Evolutionary conservation across 2,888 invertebrate species (phyloP).

Genomic region (Perizoma flavofasciatum): DNA sequence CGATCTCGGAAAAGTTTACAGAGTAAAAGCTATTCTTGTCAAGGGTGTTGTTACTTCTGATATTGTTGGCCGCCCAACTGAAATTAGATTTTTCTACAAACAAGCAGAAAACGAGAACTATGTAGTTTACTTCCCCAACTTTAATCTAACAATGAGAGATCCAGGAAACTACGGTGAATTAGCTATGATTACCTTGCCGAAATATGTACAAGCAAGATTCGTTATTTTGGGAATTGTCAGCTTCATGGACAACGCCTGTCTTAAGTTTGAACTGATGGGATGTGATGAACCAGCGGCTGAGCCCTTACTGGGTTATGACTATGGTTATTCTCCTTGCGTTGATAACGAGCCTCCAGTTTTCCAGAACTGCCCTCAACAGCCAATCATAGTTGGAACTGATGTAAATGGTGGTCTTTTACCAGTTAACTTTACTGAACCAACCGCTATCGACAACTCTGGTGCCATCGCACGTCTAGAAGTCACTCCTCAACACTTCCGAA

Average conservation of each 20-base stretch:
- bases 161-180: constrained; percentile 98
- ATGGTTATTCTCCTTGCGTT: constrained; percentile 96
- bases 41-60: constrained; percentile 98
- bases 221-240: constrained; percentile 97
- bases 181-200: constrained; percentile 97
- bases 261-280: constrained; percentile 98
- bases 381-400: constrained; percentile 94
- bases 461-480: constrained; percentile 96
- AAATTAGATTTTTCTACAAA: constrained; percentile 98
- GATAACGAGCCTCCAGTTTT: constrained; percentile 98
- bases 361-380: constrained; percentile 97
- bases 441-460: constrained; percentile 97
- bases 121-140: constrained; percentile 98
- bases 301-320: constrained; percentile 95
- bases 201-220: constrained; percentile 96
- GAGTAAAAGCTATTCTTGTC: constrained; percentile 95
- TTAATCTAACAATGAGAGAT: constrained; percentile 96
- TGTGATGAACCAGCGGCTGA: constrained; percentile 94
- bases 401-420: constrained; percentile 94
- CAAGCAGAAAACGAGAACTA: constrained; percentile 97
- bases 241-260: constrained; percentile 97
- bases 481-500: constrained; percentile 95
- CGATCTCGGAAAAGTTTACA: constrained; percentile 95
- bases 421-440: constrained; percentile 96
- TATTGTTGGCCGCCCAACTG: constrained; percentile 97